phyloP scores from a whole-genome alignment of 2,888 invertebrate species.

The Monoplex corrugatus region DNA sequence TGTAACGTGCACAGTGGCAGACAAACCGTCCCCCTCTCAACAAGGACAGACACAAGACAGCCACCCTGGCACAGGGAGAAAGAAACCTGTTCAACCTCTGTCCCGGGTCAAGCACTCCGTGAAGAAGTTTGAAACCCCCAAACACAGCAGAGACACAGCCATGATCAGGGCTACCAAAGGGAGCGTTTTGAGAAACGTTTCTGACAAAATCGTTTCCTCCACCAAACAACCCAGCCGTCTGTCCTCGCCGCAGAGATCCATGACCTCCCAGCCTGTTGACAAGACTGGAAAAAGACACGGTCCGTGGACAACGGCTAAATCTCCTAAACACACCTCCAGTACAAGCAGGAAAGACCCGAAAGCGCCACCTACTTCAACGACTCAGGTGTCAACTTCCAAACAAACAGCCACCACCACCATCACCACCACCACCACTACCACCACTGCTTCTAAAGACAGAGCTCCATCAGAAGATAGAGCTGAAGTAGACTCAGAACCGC shows the following conservation, averaged over 20 bases:
- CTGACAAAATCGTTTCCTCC: neutral
- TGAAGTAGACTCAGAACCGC: neutral
- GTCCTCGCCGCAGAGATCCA: neutral
- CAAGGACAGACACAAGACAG: slow-evolving; percentile 3
- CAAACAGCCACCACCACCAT: neutral
- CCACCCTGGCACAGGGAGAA: neutral
- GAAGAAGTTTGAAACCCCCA: slow-evolving; percentile 44
- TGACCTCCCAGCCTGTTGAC: neutral
- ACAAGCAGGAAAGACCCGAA: neutral
- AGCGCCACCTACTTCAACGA: neutral
- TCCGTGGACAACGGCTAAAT: neutral
- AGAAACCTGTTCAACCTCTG: slow-evolving; percentile 10
- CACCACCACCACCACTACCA: neutral
- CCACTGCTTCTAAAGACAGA: neutral
- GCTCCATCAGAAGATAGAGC: no score
- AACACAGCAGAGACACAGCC: slow-evolving; percentile 16
- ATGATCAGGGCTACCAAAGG: neutral
- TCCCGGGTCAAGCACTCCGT: slow-evolving; percentile 44
- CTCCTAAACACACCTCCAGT: neutral
- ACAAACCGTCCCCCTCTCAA: slow-evolving; percentile 20
- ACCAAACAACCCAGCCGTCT: neutral
- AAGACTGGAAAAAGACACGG: neutral
- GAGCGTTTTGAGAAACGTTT: neutral
- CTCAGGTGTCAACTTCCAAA: neutral
- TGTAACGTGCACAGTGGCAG: neutral